Conservation (phyloP, 92 coral and sea anemone genomes). For the Palythoa heliodiscus region DNA sequence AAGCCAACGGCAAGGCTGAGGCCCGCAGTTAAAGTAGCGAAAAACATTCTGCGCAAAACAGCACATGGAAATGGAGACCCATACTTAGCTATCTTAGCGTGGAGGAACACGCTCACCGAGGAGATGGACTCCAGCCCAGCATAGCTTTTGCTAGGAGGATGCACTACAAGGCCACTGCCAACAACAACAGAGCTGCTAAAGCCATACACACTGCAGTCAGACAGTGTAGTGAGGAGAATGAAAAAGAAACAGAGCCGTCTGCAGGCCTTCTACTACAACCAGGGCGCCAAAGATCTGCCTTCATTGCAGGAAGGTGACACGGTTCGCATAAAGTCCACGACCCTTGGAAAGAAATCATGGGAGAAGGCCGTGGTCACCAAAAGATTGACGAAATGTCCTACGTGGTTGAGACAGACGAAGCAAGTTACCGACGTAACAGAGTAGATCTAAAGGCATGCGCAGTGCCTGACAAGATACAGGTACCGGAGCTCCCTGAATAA, state of each 20-base stretch:
- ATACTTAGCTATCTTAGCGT: slow-evolving; percentile 57
- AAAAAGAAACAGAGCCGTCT: slow-evolving; percentile 41
- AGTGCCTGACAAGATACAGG: not conserved
- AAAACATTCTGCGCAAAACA: slow-evolving; percentile 56
- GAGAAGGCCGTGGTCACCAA: not conserved
- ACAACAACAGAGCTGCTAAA: slow-evolving; percentile 57
- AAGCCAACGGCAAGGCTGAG: slow-evolving; percentile 61
- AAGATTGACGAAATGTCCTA: not conserved
- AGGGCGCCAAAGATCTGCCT: slow-evolving; percentile 4
- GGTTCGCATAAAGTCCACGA: slow-evolving; percentile 52
- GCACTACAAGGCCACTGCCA: slow-evolving; percentile 62
- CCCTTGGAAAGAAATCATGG: slow-evolving; percentile 40
- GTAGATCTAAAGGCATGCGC: not conserved
- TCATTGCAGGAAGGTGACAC: slow-evolving; percentile 8
- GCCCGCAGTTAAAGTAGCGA: slow-evolving; percentile 59
- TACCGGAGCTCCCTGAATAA: slow-evolving; percentile 12
- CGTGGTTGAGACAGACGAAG: slow-evolving; percentile 11
- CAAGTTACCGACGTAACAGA: slow-evolving; percentile 1
- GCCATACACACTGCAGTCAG: slow-evolving; percentile 43
- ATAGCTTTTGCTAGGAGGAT: slow-evolving; percentile 50
- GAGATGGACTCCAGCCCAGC: slow-evolving; percentile 69
- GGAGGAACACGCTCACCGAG: slow-evolving; percentile 64
- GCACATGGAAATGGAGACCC: slow-evolving; percentile 47
- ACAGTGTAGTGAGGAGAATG: slow-evolving; percentile 11
- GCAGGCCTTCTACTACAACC: slow-evolving; percentile 27